These are phyloP conservation scores for Pogonognathellus flavescens DNA, from an alignment of 1,140 invertebrate species.

Conservation along the genomic window DNA sequence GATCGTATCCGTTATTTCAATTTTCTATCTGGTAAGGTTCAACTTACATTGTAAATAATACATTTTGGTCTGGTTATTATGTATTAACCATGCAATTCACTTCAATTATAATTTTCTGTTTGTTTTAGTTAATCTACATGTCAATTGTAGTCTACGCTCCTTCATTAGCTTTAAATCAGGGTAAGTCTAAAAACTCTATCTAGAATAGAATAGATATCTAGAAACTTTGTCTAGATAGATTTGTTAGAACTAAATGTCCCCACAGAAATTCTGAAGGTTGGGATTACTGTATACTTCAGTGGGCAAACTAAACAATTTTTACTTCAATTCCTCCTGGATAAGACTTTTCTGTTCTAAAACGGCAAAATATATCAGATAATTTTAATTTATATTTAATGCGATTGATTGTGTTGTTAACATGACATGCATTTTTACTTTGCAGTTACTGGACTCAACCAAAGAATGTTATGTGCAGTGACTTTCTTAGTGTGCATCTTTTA, in stretches of 20 bases:
- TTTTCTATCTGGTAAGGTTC: constrained; percentile 46
- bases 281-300: no score
- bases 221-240: no score
- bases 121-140: constrained; percentile 31
- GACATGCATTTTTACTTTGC: constrained; percentile 36
- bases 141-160: constrained; percentile 47
- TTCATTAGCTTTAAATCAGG: constrained; percentile 53
- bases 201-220: not conserved
- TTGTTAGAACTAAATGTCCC: no score
- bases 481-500: constrained; percentile 94
- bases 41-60: not conserved
- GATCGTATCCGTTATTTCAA: constrained; percentile 23
- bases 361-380: no score
- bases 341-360: no score
- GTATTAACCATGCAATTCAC: not conserved
- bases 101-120: not conserved
- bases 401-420: not conserved
- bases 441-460: constrained; percentile 85
- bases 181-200: constrained; percentile 46
- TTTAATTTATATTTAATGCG: no score
- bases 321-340: not conserved
- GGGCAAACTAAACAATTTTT: no score
- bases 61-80: constrained; percentile 7
- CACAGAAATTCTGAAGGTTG: no score
- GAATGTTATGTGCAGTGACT: constrained; percentile 85